Evolutionary conservation across 1,140 invertebrate species (phyloP).

Genomic region (Berghia stephanieae): DNA sequence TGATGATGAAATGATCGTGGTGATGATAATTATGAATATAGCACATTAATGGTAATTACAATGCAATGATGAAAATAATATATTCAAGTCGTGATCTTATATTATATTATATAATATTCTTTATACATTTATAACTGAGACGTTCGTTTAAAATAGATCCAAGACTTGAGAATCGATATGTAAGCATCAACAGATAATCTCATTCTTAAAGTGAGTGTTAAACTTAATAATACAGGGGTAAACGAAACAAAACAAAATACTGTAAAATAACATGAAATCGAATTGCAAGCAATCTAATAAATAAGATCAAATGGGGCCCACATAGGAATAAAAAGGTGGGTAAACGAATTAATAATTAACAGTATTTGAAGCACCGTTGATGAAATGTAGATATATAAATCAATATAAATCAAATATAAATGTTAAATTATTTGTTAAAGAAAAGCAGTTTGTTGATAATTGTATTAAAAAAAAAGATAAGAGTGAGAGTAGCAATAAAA

Average conservation of each 20-base stretch:
- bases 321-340: neutral
- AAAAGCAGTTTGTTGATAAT: neutral
- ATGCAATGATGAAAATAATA: no score
- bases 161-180: neutral
- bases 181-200: neutral
- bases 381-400: neutral
- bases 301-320: neutral
- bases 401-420: neutral
- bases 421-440: neutral
- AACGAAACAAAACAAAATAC: neutral
- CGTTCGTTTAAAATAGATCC: neutral
- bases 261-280: neutral
- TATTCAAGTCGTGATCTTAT: no score
- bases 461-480: neutral
- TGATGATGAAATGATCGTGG: no score
- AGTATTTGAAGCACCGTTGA: no score
- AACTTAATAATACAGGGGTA: neutral
- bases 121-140: neutral
- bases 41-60: no score
- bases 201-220: neutral
- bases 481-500: no score
- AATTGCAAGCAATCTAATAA: neutral
- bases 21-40: no score
- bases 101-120: no score
- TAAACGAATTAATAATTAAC: conserved; percentile 16